A percentile compares a stretch with the other conserved stretches of the same genome.
phyloP scores from a whole-genome alignment of 2,888 invertebrate species.

The Harpalus rufipes region DNA sequence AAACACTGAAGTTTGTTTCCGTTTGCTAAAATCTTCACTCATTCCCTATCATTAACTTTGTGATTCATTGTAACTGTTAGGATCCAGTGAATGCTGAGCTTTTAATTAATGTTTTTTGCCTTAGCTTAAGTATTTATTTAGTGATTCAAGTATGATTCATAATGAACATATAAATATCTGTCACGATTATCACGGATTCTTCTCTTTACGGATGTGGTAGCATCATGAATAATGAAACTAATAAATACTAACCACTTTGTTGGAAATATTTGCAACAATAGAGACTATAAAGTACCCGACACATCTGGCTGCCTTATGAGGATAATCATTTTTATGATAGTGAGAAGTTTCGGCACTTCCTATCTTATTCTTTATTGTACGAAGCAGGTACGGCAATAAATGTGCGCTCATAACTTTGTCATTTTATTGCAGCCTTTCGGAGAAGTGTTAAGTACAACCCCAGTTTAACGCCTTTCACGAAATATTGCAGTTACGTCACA shows the following conservation, averaged over 20 bases:
- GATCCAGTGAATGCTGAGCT: slow-evolving; percentile 12
- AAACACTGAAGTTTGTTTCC: not conserved
- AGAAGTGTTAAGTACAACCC: slow-evolving; percentile 36
- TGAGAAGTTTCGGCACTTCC: slow-evolving; percentile 25
- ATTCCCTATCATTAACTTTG: not conserved
- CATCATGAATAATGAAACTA: not conserved
- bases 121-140: slow-evolving; percentile 2
- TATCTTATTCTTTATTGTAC: slow-evolving; percentile 1
- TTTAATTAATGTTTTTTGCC: slow-evolving; percentile 37
- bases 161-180: not conserved
- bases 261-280: not conserved
- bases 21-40: slow-evolving; percentile 2
- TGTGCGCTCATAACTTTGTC: slow-evolving; percentile 11
- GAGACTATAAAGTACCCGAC: not conserved
- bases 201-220: not conserved
- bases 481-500: slow-evolving; percentile 5
- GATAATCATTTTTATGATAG: slow-evolving; percentile 41
- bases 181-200: too few species aligned
- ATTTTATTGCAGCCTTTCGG: slow-evolving; percentile 24
- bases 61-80: not conserved
- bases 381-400: slow-evolving; percentile 47
- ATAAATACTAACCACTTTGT: too few species aligned
- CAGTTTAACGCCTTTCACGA: slow-evolving; percentile 34
- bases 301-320: slow-evolving; percentile 35
- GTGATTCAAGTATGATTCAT: not conserved